phyloP scores from a whole-genome alignment of 1,140 invertebrate species.

The Cydia amplana region DNA sequence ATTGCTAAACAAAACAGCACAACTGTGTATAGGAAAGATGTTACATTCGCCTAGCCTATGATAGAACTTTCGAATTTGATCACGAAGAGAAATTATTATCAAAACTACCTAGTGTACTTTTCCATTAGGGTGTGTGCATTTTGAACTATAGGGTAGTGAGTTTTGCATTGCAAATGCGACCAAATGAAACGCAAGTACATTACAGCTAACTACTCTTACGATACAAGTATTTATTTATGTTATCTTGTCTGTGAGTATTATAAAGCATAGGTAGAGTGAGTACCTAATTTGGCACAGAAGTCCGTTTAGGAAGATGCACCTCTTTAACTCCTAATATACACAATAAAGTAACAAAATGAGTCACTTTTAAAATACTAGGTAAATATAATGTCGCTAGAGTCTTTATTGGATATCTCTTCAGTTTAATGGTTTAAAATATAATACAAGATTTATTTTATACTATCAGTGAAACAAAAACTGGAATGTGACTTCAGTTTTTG shows the following conservation, averaged over 20 bases:
- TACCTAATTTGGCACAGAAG: slow-evolving; percentile 72
- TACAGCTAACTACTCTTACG: slow-evolving; percentile 71
- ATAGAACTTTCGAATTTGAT: slow-evolving; percentile 78
- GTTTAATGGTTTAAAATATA: slow-evolving; percentile 21
- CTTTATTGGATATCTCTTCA: slow-evolving; percentile 31
- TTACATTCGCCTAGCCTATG: slow-evolving; percentile 77
- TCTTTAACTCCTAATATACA: slow-evolving; percentile 26
- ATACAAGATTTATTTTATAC: slow-evolving; percentile 24
- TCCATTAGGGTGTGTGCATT: slow-evolving; percentile 70
- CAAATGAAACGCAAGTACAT: slow-evolving; percentile 70
- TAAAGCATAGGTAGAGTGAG: slow-evolving; percentile 62
- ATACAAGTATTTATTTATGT: slow-evolving; percentile 66
- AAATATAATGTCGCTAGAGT: slow-evolving; percentile 32
- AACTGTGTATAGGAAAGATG: slow-evolving; percentile 59
- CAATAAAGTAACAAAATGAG: slow-evolving; percentile 26
- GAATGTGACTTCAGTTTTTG: slow-evolving; percentile 25
- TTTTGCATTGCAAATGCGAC: slow-evolving; percentile 64
- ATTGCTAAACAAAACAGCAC: slow-evolving; percentile 42
- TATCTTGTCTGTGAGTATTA: slow-evolving; percentile 62
- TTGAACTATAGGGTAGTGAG: slow-evolving; percentile 73
- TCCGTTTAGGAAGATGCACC: slow-evolving; percentile 38
- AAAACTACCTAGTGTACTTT: slow-evolving; percentile 76
- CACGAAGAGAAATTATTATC: slow-evolving; percentile 78
- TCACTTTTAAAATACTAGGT: slow-evolving; percentile 27
- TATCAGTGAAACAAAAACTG: slow-evolving; percentile 25